These are phyloP conservation scores for Zingel zingel DNA, from an alignment of 2,113 vertebrate genomes.

Conservation along the genomic window DNA sequence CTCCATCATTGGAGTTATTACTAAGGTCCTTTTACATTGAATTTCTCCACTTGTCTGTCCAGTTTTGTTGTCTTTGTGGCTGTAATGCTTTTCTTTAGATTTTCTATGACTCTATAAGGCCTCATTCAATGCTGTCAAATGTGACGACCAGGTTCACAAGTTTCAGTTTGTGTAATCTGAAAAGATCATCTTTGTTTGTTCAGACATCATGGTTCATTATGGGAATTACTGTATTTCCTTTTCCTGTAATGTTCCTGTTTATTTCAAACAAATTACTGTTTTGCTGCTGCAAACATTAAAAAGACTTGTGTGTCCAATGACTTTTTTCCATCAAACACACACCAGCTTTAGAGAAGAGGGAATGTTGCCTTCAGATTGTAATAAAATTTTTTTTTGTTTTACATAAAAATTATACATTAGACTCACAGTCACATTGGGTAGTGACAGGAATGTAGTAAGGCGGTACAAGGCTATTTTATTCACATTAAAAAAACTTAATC, in stretches of 20 bases:
- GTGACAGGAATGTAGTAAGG: too few relatives aligned
- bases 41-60: background rate
- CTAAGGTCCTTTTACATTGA: background rate
- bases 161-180: conserved; percentile 4
- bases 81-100: background rate
- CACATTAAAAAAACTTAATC: too few relatives aligned
- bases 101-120: background rate
- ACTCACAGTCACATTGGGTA: too few relatives aligned
- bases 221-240: conserved; percentile 26
- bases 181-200: conserved; percentile 4
- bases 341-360: background rate
- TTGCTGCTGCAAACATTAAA: conserved; percentile 7
- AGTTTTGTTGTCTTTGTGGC: background rate
- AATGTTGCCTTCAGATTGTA: background rate
- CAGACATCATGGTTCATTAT: conserved; percentile 27
- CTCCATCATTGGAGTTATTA: conserved; percentile 1
- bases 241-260: conserved; percentile 43
- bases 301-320: background rate
- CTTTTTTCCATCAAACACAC: background rate
- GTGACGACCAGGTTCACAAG: conserved; percentile 7
- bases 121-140: background rate
- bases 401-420: conserved; percentile 1
- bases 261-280: conserved; percentile 20
- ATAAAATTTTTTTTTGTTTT: background rate
- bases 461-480: too few relatives aligned